A percentile compares a stretch with the other conserved stretches of the same genome.
Evolutionary conservation across 2,797 vertebrate genomes (phyloP).

Genomic region (Tadarida brasiliensis): DNA sequence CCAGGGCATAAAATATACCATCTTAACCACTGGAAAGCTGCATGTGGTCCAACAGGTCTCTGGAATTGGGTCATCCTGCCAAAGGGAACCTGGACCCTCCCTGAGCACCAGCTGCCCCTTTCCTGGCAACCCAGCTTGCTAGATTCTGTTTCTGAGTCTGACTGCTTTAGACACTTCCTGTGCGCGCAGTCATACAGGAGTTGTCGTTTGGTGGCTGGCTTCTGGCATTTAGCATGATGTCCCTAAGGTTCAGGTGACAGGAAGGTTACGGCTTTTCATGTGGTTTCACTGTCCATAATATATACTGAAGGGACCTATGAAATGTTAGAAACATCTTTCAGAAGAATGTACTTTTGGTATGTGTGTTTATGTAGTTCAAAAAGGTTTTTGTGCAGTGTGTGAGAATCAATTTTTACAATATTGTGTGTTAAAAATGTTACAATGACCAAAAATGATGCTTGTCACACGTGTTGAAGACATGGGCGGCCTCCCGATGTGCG

Average conservation of each 20-base stretch:
- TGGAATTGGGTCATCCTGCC: background rate
- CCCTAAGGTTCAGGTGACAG: background rate
- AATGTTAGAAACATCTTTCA: slow-evolving; percentile 88
- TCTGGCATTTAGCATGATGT: background rate
- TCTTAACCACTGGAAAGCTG: background rate
- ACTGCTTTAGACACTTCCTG: fast-evolving
- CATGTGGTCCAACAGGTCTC: fast-evolving
- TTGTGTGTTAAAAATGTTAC: slow-evolving; percentile 43
- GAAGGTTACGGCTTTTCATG: background rate
- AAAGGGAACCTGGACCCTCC: too few species aligned
- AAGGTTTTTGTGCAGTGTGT: slow-evolving; percentile 87
- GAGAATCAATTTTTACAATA: slow-evolving; percentile 94
- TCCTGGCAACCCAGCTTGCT: background rate
- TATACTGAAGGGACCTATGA: slow-evolving; percentile 79
- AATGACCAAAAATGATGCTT: background rate
- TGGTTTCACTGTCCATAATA: slow-evolving; percentile 67
- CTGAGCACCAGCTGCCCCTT: background rate
- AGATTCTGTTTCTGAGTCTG: background rate
- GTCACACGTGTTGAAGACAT: background rate
- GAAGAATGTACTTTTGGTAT: slow-evolving; percentile 88
- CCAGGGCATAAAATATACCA: fast-evolving
- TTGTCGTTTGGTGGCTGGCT: background rate
- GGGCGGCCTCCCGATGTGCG: background rate
- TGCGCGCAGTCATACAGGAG: background rate
- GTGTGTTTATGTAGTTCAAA: slow-evolving; percentile 91